A percentile compares a stretch with the other conserved stretches of the same genome.
phyloP scores from a whole-genome alignment of 2,113 vertebrate species.

The Rhea pennata region DNA sequence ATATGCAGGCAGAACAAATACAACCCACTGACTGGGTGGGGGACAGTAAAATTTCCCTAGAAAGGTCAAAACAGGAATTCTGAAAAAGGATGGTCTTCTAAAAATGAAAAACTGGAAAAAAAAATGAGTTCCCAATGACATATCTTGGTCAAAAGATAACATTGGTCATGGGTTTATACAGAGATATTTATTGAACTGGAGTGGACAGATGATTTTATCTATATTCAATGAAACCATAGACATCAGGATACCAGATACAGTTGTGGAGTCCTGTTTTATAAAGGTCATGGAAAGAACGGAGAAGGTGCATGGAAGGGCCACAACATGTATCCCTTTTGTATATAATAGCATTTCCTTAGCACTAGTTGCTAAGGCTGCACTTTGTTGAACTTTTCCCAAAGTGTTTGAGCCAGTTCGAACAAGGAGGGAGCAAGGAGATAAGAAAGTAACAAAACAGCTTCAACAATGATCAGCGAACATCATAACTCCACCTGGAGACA shows the following conservation, averaged over 20 bases:
- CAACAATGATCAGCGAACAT: no score
- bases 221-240: background rate
- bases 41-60: background rate
- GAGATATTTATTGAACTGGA: background rate
- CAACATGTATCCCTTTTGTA: background rate
- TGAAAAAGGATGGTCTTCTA: fast-evolving
- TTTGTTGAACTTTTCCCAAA: no score
- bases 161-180: background rate
- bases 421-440: no score
- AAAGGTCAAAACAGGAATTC: background rate
- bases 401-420: no score
- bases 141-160: background rate
- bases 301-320: background rate
- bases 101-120: background rate
- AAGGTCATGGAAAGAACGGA: background rate
- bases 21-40: background rate
- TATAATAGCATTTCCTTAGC: no score
- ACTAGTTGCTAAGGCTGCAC: no score
- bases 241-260: background rate
- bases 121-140: background rate
- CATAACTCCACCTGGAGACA: no score
- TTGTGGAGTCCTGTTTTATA: background rate
- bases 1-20: background rate
- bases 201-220: background rate
- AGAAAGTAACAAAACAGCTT: no score